Base-by-base conservation (phyloP, 1,140 invertebrate species). In the Drosophila novamexicana region DNA sequence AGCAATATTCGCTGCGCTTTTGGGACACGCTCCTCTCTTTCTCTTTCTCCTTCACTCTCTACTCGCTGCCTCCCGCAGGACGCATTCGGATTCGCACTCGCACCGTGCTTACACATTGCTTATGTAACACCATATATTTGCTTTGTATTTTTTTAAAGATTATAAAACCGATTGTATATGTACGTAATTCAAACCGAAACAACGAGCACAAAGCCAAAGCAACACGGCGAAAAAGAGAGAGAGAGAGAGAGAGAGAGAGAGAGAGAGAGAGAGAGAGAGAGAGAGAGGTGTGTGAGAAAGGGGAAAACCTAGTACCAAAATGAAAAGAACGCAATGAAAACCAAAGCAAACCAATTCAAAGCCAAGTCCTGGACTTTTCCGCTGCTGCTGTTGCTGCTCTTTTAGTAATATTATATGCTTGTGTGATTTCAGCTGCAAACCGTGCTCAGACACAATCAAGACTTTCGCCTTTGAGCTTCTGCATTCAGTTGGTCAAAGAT, bases 91-190 rank as follows among this genome's bases (percentile, higher is more conserved):
- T 16, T 37, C 50, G 50, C 22, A 37, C 40, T 39, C 32, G 10
- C 45, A 16, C 47, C 1, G 22, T 52, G 12, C 65, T 61, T 50
- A 58, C 64, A 67, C 64, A 16, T 59, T 68, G 69, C 54, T 73
- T 79, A 62, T 78, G 69, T 72, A 82, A 79, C 49, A 74, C 65
- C 65, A 74, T 58, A 74, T 86, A 79, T 88, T 88, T 88, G 83
- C 84, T 89, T 83, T 88, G 83, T 88, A 88, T 88, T 88, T 88
- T 88, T 89, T 83, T 88, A 89, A 74, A 88, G 88, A 88, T 88
- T 88, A 88, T 88, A 89, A 86, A 86, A 82, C 75, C 64, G 32
- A 50, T 67, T 67, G 52, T 57, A 12, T 66, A 10, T 66, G 53
- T 67, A 39, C 67, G 69, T 59, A 72, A 72, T 71, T 49, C 57